phyloP scores from a whole-genome alignment of 2,113 vertebrate species.

The Scartelaos histophorus region DNA sequence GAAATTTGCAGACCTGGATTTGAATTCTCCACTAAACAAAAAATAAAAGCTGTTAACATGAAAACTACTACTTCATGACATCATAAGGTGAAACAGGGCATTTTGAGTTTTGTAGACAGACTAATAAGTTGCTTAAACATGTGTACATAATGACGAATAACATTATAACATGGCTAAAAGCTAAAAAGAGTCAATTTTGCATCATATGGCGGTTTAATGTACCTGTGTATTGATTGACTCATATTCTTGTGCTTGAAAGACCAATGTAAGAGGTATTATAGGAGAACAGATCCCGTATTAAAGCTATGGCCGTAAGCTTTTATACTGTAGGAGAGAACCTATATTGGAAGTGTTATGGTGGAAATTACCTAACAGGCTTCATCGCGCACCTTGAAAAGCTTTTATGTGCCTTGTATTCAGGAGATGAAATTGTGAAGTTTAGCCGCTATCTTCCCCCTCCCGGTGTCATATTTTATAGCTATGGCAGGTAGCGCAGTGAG shows the following conservation, averaged over 20 bases:
- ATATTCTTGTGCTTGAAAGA: slow-evolving; percentile 43
- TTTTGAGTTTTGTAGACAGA: no score
- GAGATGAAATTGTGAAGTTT: slow-evolving; percentile 49
- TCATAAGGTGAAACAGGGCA: no score
- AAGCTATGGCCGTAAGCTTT: slow-evolving; percentile 11
- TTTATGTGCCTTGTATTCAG: slow-evolving; percentile 16
- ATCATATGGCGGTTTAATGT: background rate
- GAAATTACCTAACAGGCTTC: slow-evolving; percentile 44
- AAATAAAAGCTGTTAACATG: no score
- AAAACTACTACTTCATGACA: no score
- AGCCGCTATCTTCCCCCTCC: slow-evolving; percentile 36
- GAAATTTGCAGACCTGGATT: no score
- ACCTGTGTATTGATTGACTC: slow-evolving; percentile 30
- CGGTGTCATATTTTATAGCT: slow-evolving; percentile 37
- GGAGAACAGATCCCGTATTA: background rate
- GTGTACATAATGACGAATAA: no score
- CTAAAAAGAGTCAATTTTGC: no score
- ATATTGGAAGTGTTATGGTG: slow-evolving; percentile 11
- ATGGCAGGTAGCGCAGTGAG: slow-evolving; percentile 46
- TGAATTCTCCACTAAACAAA: no score
- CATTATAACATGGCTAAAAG: no score
- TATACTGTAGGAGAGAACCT: background rate
- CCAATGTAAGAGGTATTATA: slow-evolving; percentile 26
- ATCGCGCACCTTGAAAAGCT: slow-evolving; percentile 29
- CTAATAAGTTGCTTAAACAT: no score